Percentiles rank a stretch among this genome's conserved stretches.
phyloP scores from a whole-genome alignment of 2,797 vertebrate species.

The Poecilia gillii region DNA sequence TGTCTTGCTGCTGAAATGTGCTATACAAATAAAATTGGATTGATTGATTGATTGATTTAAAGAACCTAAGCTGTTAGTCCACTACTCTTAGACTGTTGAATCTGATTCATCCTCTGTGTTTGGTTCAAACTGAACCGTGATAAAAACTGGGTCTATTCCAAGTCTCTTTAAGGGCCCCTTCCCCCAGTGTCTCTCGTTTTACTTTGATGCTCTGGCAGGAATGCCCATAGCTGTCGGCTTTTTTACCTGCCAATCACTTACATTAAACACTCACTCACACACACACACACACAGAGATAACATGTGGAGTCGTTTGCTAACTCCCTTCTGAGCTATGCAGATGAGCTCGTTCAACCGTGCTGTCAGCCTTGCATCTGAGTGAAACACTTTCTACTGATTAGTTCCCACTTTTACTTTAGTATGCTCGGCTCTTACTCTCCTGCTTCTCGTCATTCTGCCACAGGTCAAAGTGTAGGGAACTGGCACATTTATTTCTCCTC shows the following conservation, averaged over 20 bases:
- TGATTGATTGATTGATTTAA: neutral
- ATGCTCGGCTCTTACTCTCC: conserved; percentile 18
- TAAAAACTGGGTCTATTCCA: conserved; percentile 39
- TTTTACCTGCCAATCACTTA: conserved; percentile 40
- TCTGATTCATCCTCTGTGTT: conserved; percentile 7
- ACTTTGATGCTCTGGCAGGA: conserved; percentile 58
- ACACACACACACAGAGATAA: conserved; percentile 36
- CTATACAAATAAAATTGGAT: no score
- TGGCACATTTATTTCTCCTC: conserved; percentile 73
- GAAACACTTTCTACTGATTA: neutral
- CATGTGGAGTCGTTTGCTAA: conserved; percentile 23
- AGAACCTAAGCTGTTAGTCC: neutral
- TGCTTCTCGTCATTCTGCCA: conserved; percentile 23
- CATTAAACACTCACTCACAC: conserved; percentile 37
- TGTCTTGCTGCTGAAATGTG: no score
- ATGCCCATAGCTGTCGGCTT: conserved; percentile 51
- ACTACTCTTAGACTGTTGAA: neutral
- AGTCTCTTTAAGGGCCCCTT: conserved; percentile 15
- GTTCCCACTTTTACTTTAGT: conserved; percentile 7
- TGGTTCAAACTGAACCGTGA: conserved; percentile 13
- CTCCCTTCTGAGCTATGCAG: conserved; percentile 51
- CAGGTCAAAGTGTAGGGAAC: conserved; percentile 35
- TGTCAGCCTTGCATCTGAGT: neutral
- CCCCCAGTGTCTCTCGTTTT: conserved; percentile 35
- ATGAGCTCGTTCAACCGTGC: conserved; percentile 26